These are phyloP conservation scores for Oscheius myriophilus DNA, from an alignment of 2,888 invertebrate genomes.

Conservation along the genomic window DNA sequence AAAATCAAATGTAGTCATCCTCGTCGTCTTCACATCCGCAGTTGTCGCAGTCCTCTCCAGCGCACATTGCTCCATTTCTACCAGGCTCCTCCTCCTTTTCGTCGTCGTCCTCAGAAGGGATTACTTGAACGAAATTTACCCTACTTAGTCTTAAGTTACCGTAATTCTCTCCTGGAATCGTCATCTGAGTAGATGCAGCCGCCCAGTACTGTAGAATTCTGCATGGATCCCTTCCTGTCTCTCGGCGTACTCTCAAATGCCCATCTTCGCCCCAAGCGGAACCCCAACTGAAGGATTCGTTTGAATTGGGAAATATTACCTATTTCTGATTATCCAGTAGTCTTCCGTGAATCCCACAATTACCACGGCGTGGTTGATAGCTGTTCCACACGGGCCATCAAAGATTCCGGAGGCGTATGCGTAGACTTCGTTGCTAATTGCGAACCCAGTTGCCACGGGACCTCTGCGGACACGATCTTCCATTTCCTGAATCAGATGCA, in stretches of 20 bases:
- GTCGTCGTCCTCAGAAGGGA: not conserved
- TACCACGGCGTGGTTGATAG: slow-evolving; percentile 53
- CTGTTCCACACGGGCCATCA: slow-evolving; percentile 42
- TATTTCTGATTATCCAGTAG: slow-evolving; percentile 52
- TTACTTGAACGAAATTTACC: not conserved
- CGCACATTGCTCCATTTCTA: not conserved
- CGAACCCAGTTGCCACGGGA: slow-evolving; percentile 50
- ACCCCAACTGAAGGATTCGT: slow-evolving; percentile 79
- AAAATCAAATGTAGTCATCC: slow-evolving; percentile 23
- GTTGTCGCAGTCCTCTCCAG: slow-evolving; percentile 17
- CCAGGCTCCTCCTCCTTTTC: slow-evolving; percentile 30
- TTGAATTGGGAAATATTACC: slow-evolving; percentile 19
- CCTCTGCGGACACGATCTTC: slow-evolving; percentile 39
- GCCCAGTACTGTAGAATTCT: slow-evolving; percentile 34
- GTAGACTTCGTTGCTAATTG: slow-evolving; percentile 89
- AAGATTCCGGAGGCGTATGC: slow-evolving; percentile 76
- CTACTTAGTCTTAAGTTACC: not conserved
- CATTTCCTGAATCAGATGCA: slow-evolving; percentile 27
- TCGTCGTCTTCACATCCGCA: slow-evolving; percentile 32
- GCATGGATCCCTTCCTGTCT: slow-evolving; percentile 82
- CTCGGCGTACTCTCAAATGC: slow-evolving; percentile 83
- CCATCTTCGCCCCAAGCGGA: slow-evolving; percentile 88
- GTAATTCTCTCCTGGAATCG: slow-evolving; percentile 3
- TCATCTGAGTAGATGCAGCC: not conserved
- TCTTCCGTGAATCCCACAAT: slow-evolving; percentile 47